Conservation (phyloP, 2,888 invertebrate species). For the Helicoverpa assulta region DNA sequence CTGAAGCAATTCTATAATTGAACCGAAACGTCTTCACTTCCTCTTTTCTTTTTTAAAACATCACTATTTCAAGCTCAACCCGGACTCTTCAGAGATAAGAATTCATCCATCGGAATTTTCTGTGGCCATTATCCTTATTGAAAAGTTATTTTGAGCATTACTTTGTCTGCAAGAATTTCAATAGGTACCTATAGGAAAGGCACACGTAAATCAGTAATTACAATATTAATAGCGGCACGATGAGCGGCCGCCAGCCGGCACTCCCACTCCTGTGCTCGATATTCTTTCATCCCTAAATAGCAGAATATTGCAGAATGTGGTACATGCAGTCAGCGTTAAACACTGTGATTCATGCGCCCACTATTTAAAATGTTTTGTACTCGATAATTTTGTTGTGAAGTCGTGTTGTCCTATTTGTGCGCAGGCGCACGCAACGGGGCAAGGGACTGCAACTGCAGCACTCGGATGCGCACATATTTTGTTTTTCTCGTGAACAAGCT, state of each 20-base stretch:
- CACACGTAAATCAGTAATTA: slow-evolving; percentile 29
- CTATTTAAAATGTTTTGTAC: slow-evolving; percentile 49
- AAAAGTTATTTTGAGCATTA: too few species aligned
- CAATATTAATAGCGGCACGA: background rate
- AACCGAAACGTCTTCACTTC: too few species aligned
- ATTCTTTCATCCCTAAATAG: slow-evolving; percentile 16
- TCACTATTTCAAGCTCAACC: too few species aligned
- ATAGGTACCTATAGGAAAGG: too few species aligned
- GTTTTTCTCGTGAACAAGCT: slow-evolving; percentile 10
- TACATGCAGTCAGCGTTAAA: slow-evolving; percentile 15
- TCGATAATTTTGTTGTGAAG: slow-evolving; percentile 45
- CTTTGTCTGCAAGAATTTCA: too few species aligned
- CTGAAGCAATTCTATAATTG: too few species aligned
- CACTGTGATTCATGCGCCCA: slow-evolving; percentile 39
- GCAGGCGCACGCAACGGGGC: slow-evolving; percentile 35
- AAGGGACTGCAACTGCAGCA: slow-evolving; percentile 18
- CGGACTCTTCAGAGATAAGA: too few species aligned
- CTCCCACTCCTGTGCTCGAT: slow-evolving; percentile 22
- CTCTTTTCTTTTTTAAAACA: too few species aligned
- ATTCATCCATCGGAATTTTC: too few species aligned
- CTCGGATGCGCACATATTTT: background rate
- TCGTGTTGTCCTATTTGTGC: slow-evolving; percentile 44
- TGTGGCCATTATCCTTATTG: too few species aligned
- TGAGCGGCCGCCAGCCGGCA: slow-evolving; percentile 8
- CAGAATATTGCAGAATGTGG: slow-evolving; percentile 4